Evolutionary conservation across 2,797 vertebrate genomes (phyloP).

Genomic region (Brachymystax lenok): DNA sequence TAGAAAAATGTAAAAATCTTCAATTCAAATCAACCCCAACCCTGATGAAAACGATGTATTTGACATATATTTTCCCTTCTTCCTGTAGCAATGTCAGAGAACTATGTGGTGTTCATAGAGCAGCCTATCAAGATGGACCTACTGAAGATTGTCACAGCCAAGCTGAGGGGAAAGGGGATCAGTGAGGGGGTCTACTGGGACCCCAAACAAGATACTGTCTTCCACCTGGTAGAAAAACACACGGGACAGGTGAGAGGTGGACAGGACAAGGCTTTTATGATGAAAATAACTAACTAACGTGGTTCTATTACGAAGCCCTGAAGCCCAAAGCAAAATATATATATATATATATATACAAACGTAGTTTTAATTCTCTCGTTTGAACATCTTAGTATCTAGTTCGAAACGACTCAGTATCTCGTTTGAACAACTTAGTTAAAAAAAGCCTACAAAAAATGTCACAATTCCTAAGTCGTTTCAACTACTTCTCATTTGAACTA

Average conservation of each 20-base stretch:
- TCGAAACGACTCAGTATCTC: too few relatives aligned
- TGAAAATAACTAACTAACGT: background rate
- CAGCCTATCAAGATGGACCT: slow-evolving; percentile 89
- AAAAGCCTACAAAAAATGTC: too few relatives aligned
- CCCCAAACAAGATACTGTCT: slow-evolving; percentile 80
- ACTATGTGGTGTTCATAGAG: slow-evolving; percentile 93
- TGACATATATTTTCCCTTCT: background rate
- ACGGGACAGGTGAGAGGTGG: slow-evolving; percentile 81
- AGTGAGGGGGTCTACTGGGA: slow-evolving; percentile 86
- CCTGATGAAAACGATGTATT: background rate
- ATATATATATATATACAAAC: too few relatives aligned
- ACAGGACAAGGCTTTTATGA: background rate
- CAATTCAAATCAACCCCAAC: background rate
- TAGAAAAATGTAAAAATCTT: too few relatives aligned
- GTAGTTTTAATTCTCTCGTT: too few relatives aligned
- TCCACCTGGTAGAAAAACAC: slow-evolving; percentile 86
- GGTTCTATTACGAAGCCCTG: background rate
- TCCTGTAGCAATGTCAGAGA: slow-evolving; percentile 88
- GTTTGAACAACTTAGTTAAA: too few relatives aligned
- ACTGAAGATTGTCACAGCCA: slow-evolving; percentile 82
- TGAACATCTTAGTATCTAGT: too few relatives aligned
- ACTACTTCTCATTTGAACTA: too few relatives aligned
- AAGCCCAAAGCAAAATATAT: too few relatives aligned
- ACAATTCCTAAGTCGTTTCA: too few relatives aligned
- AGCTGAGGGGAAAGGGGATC: slow-evolving; percentile 77